These are phyloP conservation scores for Uloborus diversus DNA, from an alignment of 1,140 invertebrate genomes.

Conservation along the genomic window DNA sequence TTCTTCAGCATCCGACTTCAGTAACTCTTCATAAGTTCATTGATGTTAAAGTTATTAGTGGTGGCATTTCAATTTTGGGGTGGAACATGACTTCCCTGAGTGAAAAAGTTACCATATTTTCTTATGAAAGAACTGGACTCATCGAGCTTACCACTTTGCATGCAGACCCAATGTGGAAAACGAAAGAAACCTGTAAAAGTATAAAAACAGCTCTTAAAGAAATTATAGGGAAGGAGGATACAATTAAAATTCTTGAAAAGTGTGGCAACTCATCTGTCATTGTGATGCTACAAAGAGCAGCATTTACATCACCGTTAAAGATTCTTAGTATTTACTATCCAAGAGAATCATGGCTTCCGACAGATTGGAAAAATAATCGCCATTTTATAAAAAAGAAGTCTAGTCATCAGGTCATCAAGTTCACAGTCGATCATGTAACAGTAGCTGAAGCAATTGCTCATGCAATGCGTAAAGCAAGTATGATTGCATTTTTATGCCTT, in stretches of 20 bases:
- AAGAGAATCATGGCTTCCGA: too few species aligned
- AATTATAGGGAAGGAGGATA: neutral
- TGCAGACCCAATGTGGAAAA: neutral
- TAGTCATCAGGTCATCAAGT: too few species aligned
- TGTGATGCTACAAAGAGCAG: too few species aligned
- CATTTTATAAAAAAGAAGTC: too few species aligned
- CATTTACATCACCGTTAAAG: too few species aligned
- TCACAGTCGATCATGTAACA: too few species aligned
- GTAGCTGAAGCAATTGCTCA: too few species aligned
- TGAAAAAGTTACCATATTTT: neutral
- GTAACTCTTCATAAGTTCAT: constrained; percentile 7
- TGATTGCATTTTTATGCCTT: too few species aligned
- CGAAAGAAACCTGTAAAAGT: neutral
- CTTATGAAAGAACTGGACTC: neutral
- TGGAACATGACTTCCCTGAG: neutral
- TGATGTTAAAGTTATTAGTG: neutral
- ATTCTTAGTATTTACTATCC: too few species aligned
- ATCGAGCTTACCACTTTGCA: neutral
- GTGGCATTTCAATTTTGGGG: neutral
- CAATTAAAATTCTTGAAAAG: neutral
- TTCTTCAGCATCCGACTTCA: neutral
- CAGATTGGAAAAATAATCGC: too few species aligned
- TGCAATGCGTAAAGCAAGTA: too few species aligned
- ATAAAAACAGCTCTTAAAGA: neutral
- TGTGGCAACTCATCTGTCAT: too few species aligned